A percentile compares a stretch with the other conserved stretches of the same genome.
phyloP scores from a whole-genome alignment of 2,797 vertebrate genomes.

The Sphaeramia orbicularis region DNA sequence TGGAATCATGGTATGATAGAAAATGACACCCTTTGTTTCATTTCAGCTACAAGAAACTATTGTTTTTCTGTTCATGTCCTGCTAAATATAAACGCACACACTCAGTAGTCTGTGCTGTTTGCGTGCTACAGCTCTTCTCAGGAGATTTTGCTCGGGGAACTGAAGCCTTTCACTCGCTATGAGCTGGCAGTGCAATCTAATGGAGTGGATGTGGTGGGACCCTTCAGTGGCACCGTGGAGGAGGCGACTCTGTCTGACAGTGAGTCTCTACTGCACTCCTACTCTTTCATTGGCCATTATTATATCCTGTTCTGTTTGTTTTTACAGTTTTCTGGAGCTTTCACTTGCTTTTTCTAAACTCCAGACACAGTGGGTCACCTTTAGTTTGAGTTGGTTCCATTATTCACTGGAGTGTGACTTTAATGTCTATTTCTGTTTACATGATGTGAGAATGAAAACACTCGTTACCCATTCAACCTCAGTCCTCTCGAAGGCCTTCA shows the following conservation, averaged over 20 bases:
- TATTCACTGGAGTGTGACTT: background rate
- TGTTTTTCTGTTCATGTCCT: background rate
- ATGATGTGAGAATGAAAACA: constrained; percentile 7
- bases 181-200: constrained; percentile 98
- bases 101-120: constrained; percentile 7
- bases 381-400: background rate
- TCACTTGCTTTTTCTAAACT: too few species aligned
- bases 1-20: too few species aligned
- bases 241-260: constrained; percentile 93
- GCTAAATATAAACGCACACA: too few species aligned
- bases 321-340: too few species aligned
- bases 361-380: too few species aligned
- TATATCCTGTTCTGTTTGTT: background rate
- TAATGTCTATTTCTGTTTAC: too few species aligned
- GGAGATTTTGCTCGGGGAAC: constrained; percentile 91
- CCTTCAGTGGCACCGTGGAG: constrained; percentile 92
- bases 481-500: too few species aligned
- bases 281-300: background rate
- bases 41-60: too few species aligned
- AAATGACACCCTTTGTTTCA: too few species aligned
- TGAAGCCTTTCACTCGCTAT: constrained; percentile 96
- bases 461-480: background rate
- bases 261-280: constrained; percentile 81
- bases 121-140: constrained; percentile 88
- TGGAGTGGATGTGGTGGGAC: constrained; percentile 88